Conservation (phyloP, 2,113 vertebrate species). For the Hyaena hyaena region DNA sequence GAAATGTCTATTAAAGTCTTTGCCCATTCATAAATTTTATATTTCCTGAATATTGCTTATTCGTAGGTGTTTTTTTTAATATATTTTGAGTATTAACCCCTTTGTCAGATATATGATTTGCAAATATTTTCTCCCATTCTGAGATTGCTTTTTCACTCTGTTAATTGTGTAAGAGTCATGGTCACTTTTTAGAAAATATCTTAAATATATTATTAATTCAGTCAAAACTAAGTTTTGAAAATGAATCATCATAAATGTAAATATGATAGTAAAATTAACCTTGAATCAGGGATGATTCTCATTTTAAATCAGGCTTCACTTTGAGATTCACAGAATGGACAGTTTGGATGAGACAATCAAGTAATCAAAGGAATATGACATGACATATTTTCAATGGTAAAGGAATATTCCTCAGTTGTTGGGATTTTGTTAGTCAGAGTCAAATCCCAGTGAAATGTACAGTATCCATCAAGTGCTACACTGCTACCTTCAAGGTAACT, state of each 20-base stretch:
- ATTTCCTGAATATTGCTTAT: not conserved
- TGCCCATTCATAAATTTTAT: not conserved
- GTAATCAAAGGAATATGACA: not conserved
- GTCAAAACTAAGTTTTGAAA: constrained; percentile 51
- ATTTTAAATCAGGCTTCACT: constrained; percentile 55
- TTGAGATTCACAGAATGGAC: constrained; percentile 18
- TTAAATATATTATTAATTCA: constrained; percentile 51
- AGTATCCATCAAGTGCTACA: not conserved
- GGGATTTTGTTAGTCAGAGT: not conserved
- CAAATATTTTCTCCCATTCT: not conserved
- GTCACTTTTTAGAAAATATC: constrained; percentile 31
- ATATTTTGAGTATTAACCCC: not conserved
- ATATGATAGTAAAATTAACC: constrained; percentile 37
- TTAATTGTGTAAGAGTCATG: not conserved
- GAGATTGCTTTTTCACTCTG: not conserved
- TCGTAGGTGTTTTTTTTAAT: not conserved
- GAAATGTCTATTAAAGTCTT: not conserved
- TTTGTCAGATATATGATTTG: not conserved
- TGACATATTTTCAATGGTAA: constrained; percentile 12
- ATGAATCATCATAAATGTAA: constrained; percentile 42
- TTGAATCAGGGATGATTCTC: not conserved
- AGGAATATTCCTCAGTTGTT: constrained; percentile 15
- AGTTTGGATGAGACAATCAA: constrained; percentile 20
- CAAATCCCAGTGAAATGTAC: not conserved
- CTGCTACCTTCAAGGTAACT: not conserved